These are phyloP conservation scores for Drosophila neoperkinsi DNA, from an alignment of 2,888 invertebrate species.

Conservation along the genomic window DNA sequence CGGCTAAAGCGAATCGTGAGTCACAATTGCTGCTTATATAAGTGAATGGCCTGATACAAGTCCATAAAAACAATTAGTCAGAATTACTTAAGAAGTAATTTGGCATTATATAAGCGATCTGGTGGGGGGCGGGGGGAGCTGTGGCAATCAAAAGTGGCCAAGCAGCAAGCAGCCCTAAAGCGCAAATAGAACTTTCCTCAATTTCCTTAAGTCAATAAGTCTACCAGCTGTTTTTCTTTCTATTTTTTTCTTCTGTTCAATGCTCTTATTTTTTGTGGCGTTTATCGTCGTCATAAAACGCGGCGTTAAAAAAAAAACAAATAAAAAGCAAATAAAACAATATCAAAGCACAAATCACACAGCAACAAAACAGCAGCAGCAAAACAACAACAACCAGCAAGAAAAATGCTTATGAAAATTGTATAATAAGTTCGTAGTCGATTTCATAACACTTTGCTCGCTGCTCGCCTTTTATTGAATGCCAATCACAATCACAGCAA, in stretches of 20 bases:
- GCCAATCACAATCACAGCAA: slow-evolving; percentile 56
- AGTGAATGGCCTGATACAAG: slow-evolving; percentile 17
- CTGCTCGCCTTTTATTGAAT: slow-evolving; percentile 46
- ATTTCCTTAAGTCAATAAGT: slow-evolving; percentile 45
- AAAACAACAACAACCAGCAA: slow-evolving; percentile 14
- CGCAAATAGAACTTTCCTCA: slow-evolving; percentile 21
- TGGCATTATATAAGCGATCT: slow-evolving; percentile 32
- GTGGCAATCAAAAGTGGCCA: not conserved
- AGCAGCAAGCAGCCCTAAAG: slow-evolving; percentile 20
- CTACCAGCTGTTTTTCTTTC: slow-evolving; percentile 21
- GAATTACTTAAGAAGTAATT: slow-evolving; percentile 37
- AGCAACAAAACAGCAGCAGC: slow-evolving; percentile 31
- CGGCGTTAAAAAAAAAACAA: slow-evolving; percentile 57
- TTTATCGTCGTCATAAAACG: slow-evolving; percentile 65
- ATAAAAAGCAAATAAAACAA: slow-evolving; percentile 73
- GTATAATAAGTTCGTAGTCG: slow-evolving; percentile 53
- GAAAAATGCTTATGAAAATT: slow-evolving; percentile 52
- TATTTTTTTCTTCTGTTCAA: not conserved
- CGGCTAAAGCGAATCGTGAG: slow-evolving; percentile 7
- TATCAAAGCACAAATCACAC: slow-evolving; percentile 61
- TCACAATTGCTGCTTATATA: slow-evolving; percentile 43
- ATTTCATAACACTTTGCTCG: slow-evolving; percentile 49
- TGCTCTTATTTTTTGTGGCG: slow-evolving; percentile 7
- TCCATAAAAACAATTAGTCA: slow-evolving; percentile 48
- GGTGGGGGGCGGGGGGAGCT: rapidly evolving